phyloP scores from a whole-genome alignment of 2,888 invertebrate genomes.

The Lasioglossum malachurum region DNA sequence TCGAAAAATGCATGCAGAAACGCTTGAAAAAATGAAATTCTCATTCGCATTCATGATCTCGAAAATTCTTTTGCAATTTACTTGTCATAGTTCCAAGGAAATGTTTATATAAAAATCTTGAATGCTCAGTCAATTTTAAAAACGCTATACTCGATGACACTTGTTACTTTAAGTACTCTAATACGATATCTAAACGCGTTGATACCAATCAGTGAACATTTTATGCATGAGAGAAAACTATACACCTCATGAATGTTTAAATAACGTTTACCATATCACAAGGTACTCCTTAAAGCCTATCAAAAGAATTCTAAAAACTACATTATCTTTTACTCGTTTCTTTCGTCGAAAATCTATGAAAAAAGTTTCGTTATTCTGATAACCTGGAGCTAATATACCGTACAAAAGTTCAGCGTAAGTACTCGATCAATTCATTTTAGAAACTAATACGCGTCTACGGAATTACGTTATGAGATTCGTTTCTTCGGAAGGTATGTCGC shows the following conservation, averaged over 20 bases:
- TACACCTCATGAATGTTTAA: conserved; percentile 46
- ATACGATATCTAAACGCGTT: not conserved
- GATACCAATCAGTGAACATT: not conserved
- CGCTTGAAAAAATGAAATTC: not conserved
- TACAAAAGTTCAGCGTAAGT: conserved; percentile 31
- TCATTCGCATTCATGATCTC: not conserved
- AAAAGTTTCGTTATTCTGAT: conserved; percentile 13
- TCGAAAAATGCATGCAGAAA: conserved; percentile 30
- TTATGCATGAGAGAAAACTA: conserved; percentile 19
- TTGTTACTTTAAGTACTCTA: conserved; percentile 10
- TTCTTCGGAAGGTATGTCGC: conserved; percentile 65
- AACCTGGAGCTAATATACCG: conserved; percentile 2
- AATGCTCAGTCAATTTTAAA: not conserved
- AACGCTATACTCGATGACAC: not conserved
- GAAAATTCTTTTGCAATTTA: not conserved
- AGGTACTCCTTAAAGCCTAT: conserved; percentile 43
- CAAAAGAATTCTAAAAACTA: conserved; percentile 33
- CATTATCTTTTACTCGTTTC: not conserved
- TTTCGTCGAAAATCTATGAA: conserved; percentile 5
- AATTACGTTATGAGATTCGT: conserved; percentile 74
- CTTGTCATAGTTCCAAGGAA: conserved; percentile 13
- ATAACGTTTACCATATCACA: conserved; percentile 51
- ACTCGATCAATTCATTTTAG: not conserved
- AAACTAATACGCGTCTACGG: not conserved
- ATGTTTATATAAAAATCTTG: not conserved